These are phyloP conservation scores for Oxytorus armatus DNA, from an alignment of 2,888 invertebrate genomes.

Conservation along the genomic window DNA sequence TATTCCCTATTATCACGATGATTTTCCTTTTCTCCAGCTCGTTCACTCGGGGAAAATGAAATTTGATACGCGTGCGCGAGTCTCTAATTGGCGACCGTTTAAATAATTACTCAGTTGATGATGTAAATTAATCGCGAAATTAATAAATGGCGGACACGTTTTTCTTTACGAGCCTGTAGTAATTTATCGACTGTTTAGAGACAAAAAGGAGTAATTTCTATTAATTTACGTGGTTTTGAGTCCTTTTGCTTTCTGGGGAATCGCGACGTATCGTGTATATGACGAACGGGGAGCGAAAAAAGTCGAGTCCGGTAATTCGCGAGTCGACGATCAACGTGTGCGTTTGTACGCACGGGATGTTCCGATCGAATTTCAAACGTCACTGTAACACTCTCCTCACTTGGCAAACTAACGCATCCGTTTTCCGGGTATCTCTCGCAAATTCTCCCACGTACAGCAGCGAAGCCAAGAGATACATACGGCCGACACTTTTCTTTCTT, in stretches of 20 bases:
- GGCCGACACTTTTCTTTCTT: not conserved
- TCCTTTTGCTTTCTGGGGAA: no score
- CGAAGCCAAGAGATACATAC: not conserved
- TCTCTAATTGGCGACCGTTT: conserved; percentile 20
- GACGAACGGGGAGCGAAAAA: no score
- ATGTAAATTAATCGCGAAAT: conserved; percentile 31
- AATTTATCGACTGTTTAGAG: no score
- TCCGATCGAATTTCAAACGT: not conserved
- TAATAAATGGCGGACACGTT: not conserved
- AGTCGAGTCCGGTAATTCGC: no score
- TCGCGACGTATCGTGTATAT: no score
- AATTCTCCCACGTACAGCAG: conserved; percentile 45
- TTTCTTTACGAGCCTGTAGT: no score
- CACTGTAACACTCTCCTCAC: conserved; percentile 2
- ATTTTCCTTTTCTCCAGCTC: not conserved
- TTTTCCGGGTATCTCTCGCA: conserved; percentile 42
- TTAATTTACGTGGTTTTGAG: no score
- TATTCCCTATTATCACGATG: not conserved
- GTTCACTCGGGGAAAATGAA: not conserved
- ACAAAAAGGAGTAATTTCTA: no score
- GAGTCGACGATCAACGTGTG: no score
- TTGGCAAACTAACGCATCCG: conserved; percentile 54
- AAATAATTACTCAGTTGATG: conserved; percentile 7
- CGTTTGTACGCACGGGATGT: no score
- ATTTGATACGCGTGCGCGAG: conserved; percentile 16